These are phyloP conservation scores for Metalampra italica DNA, from an alignment of 2,888 invertebrate species.

Conservation along the genomic window DNA sequence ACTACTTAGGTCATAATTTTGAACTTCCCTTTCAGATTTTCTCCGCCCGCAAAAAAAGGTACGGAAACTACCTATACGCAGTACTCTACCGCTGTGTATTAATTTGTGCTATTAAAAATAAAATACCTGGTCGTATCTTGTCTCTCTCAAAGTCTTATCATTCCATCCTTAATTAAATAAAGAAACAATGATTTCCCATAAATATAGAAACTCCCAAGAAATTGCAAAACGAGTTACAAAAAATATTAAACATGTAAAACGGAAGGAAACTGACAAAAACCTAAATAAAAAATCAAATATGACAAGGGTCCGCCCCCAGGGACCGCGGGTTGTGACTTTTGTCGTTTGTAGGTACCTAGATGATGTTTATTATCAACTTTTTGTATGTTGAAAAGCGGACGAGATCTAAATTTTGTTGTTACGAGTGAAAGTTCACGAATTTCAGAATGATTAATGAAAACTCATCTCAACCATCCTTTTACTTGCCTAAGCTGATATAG, in stretches of 20 bases:
- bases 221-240: constrained; percentile 56
- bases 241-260: constrained; percentile 21
- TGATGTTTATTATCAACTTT: constrained; percentile 15
- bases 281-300: constrained; percentile 27
- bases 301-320: constrained; percentile 21
- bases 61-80: no score
- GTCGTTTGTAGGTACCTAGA: constrained; percentile 4
- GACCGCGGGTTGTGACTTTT: constrained; percentile 8
- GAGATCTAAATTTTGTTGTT: not conserved
- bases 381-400: not conserved
- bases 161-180: no score
- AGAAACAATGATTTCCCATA: not conserved
- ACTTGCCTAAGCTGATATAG: no score
- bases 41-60: no score
- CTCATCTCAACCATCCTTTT: no score
- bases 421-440: not conserved
- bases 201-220: constrained; percentile 14
- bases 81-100: no score
- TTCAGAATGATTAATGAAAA: not conserved
- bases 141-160: no score
- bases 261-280: constrained; percentile 12
- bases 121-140: no score
- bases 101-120: no score
- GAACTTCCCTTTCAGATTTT: no score
- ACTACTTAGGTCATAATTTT: no score